phyloP scores from a whole-genome alignment of 2,888 invertebrate species.

The Shargacucullia verbasci region DNA sequence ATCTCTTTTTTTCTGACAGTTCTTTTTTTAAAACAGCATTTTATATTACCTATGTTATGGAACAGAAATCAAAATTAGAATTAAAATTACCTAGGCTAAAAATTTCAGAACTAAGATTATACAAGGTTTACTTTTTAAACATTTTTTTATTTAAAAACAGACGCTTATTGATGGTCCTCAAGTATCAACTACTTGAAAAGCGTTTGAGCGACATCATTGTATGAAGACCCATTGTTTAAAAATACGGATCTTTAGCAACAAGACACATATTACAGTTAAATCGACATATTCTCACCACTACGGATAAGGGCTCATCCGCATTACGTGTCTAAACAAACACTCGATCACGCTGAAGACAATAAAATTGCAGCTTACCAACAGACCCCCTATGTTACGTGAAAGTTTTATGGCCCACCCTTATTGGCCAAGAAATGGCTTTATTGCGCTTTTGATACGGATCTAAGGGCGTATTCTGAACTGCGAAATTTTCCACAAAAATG shows the following conservation, averaged over 20 bases:
- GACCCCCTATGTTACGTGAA: constrained; percentile 57
- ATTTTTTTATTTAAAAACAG: no score
- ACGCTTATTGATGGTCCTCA: no score
- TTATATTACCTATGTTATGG: no score
- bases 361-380: constrained; percentile 65
- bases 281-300: constrained; percentile 18
- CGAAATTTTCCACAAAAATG: not conserved
- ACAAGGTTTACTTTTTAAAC: no score
- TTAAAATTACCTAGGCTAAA: no score
- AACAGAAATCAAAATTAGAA: no score
- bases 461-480: constrained; percentile 47
- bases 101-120: no score
- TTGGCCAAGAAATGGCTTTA: constrained; percentile 69
- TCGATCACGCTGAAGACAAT: constrained; percentile 67
- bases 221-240: no score
- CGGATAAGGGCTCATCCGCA: constrained; percentile 42
- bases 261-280: not conserved
- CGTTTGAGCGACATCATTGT: no score
- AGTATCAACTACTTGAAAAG: no score
- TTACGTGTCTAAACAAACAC: constrained; percentile 65
- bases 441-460: constrained; percentile 63
- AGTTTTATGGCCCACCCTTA: constrained; percentile 70
- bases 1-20: no score
- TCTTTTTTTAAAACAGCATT: no score
- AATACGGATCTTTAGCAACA: not conserved